Percentiles rank a stretch among this genome's conserved stretches.
Evolutionary conservation across 1,140 invertebrate species (phyloP).

Genomic region (Paramacrobiotus metropolitanus): DNA sequence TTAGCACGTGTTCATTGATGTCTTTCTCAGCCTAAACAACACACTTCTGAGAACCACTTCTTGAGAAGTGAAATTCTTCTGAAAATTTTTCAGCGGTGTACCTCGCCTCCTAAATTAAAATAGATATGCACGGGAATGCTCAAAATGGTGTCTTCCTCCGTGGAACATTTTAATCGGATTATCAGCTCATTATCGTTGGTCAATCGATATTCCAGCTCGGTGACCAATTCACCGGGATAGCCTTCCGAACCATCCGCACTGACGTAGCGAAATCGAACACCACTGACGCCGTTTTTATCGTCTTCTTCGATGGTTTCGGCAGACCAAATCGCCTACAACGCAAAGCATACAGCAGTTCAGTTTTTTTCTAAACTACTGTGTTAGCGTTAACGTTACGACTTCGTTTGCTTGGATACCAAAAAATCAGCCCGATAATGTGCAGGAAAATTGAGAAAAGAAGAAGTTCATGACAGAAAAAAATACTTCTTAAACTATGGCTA

Average conservation of each 20-base stretch:
- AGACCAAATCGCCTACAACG: constrained; percentile 22
- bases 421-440: too few species aligned
- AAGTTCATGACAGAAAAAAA: too few species aligned
- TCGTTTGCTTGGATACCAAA: too few species aligned
- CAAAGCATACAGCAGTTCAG: background rate
- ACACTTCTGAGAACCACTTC: background rate
- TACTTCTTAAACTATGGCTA: too few species aligned
- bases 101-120: constrained; percentile 72
- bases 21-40: background rate
- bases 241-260: constrained; percentile 59
- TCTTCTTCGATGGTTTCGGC: constrained; percentile 14
- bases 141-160: constrained; percentile 51
- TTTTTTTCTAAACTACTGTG: background rate
- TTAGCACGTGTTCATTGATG: constrained; percentile 43
- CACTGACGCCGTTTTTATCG: constrained; percentile 16
- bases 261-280: constrained; percentile 37
- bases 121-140: constrained; percentile 82
- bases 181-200: constrained; percentile 41
- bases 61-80: background rate
- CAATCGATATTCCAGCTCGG: constrained; percentile 42
- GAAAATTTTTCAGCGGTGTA: too few species aligned
- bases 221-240: constrained; percentile 46
- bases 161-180: constrained; percentile 43
- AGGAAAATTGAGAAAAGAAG: constrained; percentile 10
- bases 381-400: background rate